phyloP scores from a whole-genome alignment of 2,888 invertebrate genomes.

The Agonopterix subpropinquella region DNA sequence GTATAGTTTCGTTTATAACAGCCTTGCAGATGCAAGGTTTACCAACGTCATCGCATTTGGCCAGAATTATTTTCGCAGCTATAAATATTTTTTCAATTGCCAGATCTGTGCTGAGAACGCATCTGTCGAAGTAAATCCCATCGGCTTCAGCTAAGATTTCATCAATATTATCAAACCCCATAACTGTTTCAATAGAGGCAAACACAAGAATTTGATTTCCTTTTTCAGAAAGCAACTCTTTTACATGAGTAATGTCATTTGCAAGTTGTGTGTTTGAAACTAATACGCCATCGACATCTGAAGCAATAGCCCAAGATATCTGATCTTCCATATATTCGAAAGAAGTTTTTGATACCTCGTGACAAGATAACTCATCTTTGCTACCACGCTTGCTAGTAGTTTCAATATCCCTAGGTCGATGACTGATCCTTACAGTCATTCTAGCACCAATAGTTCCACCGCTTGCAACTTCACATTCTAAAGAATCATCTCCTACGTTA shows the following conservation, averaged over 20 bases:
- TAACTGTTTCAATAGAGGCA: conserved; percentile 50
- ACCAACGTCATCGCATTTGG: conserved; percentile 87
- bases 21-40: conserved; percentile 94
- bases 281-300: conserved; percentile 59
- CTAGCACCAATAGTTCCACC: conserved; percentile 71
- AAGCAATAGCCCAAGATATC: conserved; percentile 56
- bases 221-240: conserved; percentile 44
- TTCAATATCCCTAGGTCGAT: conserved; percentile 60
- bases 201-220: conserved; percentile 62
- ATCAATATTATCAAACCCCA: conserved; percentile 75
- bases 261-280: conserved; percentile 45
- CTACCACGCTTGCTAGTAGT: conserved; percentile 43
- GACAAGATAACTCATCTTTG: conserved; percentile 44
- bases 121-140: conserved; percentile 92
- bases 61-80: conserved; percentile 90
- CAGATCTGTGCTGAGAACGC: conserved; percentile 89
- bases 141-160: conserved; percentile 86
- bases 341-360: conserved; percentile 80
- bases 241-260: conserved; percentile 45
- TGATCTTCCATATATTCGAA: conserved; percentile 78
- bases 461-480: conserved; percentile 67
- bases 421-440: conserved; percentile 70
- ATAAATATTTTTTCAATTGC: conserved; percentile 92
- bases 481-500: conserved; percentile 58
- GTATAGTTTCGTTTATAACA: conserved; percentile 88